phyloP scores from a whole-genome alignment of 2,797 vertebrate genomes.

The Enteromius thamalakanensis region DNA sequence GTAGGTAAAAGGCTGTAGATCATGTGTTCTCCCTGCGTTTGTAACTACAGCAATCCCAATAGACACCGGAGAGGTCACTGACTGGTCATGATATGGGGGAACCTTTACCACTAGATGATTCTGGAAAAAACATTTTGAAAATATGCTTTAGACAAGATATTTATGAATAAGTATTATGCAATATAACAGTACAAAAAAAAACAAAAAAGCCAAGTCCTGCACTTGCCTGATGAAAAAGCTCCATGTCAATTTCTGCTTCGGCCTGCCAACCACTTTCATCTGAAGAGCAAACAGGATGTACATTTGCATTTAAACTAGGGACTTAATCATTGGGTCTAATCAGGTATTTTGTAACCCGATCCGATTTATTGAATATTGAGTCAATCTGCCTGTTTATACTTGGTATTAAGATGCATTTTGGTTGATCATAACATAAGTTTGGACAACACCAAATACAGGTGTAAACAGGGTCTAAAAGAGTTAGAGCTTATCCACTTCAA shows the following conservation, averaged over 20 bases:
- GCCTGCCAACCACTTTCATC: constrained; percentile 97
- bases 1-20: constrained; percentile 94
- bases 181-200: background rate
- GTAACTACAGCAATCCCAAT: constrained; percentile 96
- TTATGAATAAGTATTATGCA: background rate
- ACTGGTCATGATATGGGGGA: constrained; percentile 93
- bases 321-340: too few relatives aligned
- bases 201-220: background rate
- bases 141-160: background rate
- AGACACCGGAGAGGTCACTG: constrained; percentile 88
- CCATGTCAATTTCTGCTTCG: constrained; percentile 98
- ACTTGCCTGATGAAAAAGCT: constrained; percentile 97
- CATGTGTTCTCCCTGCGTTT: constrained; percentile 95
- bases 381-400: too few relatives aligned
- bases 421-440: too few relatives aligned
- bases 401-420: too few relatives aligned
- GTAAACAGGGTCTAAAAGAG: too few relatives aligned
- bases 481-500: too few relatives aligned
- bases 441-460: too few relatives aligned
- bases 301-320: background rate
- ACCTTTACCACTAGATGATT: constrained; percentile 98
- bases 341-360: too few relatives aligned
- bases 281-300: constrained; percentile 63
- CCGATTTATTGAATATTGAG: too few relatives aligned
- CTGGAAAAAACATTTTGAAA: constrained; percentile 67